These are phyloP conservation scores for Poecilus cupreus DNA, from an alignment of 2,888 invertebrate genomes.

Conservation along the genomic window DNA sequence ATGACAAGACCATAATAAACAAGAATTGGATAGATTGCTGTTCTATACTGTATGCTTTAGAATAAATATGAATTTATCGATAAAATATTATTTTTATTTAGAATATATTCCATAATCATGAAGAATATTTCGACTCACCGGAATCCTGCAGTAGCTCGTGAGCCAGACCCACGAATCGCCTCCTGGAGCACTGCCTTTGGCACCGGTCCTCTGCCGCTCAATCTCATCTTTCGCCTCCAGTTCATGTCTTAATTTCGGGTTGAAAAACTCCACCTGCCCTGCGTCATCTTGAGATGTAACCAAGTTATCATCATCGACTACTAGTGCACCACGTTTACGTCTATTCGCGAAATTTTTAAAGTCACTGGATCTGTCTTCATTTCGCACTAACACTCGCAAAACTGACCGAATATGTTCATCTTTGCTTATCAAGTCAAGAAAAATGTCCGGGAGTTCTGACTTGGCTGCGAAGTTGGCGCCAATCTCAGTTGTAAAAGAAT, in stretches of 20 bases:
- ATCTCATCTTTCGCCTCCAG: conserved; percentile 80
- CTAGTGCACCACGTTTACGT: conserved; percentile 63
- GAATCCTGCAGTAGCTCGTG: conserved; percentile 90
- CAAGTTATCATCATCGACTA: conserved; percentile 66
- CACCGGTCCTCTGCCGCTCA: conserved; percentile 77
- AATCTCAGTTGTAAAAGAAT: conserved; percentile 65
- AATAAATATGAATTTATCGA: no score
- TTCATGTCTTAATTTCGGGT: conserved; percentile 80
- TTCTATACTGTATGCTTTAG: no score
- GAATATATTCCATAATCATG: no score
- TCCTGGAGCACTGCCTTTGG: conserved; percentile 81
- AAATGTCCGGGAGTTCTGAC: conserved; percentile 66
- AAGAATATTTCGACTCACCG: conserved; percentile 76
- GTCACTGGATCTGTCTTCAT: neutral
- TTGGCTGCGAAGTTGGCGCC: conserved; percentile 69
- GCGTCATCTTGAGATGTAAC: conserved; percentile 68
- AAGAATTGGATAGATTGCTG: no score
- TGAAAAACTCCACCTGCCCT: conserved; percentile 83
- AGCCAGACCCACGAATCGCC: conserved; percentile 91
- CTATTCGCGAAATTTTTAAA: conserved; percentile 1
- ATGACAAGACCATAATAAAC: no score
- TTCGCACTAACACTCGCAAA: conserved; percentile 22
- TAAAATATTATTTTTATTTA: no score
- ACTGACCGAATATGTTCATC: conserved; percentile 33
- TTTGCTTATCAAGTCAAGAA: conserved; percentile 63